These are phyloP conservation scores for Drosophila kepulauana DNA, from an alignment of 1,140 invertebrate genomes.

Conservation along the genomic window DNA sequence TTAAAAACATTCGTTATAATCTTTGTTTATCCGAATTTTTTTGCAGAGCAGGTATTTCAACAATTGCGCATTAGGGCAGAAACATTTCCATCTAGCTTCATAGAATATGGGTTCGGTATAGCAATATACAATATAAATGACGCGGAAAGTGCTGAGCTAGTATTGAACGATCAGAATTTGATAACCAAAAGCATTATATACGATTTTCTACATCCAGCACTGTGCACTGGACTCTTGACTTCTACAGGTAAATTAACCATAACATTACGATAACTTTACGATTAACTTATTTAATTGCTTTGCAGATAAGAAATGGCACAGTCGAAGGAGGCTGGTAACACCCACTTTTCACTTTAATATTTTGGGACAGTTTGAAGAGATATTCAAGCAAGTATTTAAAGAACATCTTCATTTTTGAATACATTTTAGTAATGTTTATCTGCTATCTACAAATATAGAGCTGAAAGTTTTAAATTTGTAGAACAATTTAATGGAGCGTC, in stretches of 20 bases:
- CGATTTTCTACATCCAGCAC: conserved; percentile 88
- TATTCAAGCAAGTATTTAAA: conserved; percentile 87
- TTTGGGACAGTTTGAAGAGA: conserved; percentile 90
- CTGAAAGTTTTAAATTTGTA: conserved; percentile 83
- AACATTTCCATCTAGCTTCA: conserved; percentile 32
- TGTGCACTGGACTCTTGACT: conserved; percentile 89
- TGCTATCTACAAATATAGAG: conserved; percentile 45
- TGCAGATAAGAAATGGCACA: conserved; percentile 90
- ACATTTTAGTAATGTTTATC: too few species aligned
- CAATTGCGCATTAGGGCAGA: conserved; percentile 23
- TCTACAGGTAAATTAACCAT: conserved; percentile 85
- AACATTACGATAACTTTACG: conserved; percentile 45
- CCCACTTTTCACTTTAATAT: conserved; percentile 96
- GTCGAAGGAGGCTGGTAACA: conserved; percentile 92
- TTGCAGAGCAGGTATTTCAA: conserved; percentile 42
- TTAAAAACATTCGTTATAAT: background rate
- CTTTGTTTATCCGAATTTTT: background rate
- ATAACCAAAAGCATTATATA: conserved; percentile 75
- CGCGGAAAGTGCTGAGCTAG: conserved; percentile 59
- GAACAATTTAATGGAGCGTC: conserved; percentile 46
- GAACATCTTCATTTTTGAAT: conserved; percentile 7
- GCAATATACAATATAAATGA: conserved; percentile 69
- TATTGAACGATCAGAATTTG: conserved; percentile 66
- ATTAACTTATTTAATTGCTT: conserved; percentile 8
- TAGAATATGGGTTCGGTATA: conserved; percentile 53